These are phyloP conservation scores for Hydropotes inermis DNA, from an alignment of 2,113 vertebrate genomes.

Conservation along the genomic window DNA sequence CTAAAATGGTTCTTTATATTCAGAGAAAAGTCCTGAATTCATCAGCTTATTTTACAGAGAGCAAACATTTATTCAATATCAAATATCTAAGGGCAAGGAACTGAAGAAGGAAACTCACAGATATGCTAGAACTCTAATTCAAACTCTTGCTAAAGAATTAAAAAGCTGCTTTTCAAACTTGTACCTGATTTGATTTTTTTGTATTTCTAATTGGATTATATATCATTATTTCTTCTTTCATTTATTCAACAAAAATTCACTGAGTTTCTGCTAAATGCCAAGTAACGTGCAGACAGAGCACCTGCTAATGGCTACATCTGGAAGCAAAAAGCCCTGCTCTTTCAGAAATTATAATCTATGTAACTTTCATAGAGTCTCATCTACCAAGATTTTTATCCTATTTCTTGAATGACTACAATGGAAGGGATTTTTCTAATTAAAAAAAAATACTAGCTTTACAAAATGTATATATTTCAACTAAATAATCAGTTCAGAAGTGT, in stretches of 20 bases:
- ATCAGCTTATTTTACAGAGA: background rate
- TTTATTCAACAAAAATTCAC: background rate
- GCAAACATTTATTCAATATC: background rate
- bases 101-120: background rate
- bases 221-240: conserved; percentile 10
- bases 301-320: background rate
- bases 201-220: background rate
- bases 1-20: background rate
- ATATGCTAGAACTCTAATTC: background rate
- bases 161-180: background rate
- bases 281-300: background rate
- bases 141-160: background rate
- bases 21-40: background rate
- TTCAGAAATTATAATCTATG: background rate
- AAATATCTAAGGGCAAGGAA: background rate
- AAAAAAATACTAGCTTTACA: background rate
- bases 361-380: background rate
- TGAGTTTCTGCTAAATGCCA: background rate
- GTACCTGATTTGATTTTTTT: background rate
- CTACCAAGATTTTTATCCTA: background rate
- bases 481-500: background rate
- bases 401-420: background rate
- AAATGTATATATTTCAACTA: background rate
- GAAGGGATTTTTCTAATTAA: background rate
- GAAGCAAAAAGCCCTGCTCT: background rate